These are phyloP conservation scores for Orthonevra nobilis DNA, from an alignment of 2,888 invertebrate genomes.

Conservation along the genomic window DNA sequence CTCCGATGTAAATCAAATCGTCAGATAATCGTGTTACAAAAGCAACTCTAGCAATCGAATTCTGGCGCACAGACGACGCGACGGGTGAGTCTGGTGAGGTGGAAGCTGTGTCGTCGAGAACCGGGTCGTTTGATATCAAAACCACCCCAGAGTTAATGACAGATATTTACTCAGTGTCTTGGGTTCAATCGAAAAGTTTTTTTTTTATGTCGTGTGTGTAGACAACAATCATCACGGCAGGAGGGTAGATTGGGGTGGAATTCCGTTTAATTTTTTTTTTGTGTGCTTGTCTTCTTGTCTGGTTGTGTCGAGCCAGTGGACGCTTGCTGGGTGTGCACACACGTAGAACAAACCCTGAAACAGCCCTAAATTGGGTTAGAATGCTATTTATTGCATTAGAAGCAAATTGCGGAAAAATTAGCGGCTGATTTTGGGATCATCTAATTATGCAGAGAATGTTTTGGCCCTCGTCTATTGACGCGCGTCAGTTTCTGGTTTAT, in stretches of 20 bases:
- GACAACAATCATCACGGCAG: slow-evolving; percentile 63
- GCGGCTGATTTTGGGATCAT: slow-evolving; percentile 81
- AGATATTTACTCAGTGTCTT: slow-evolving; percentile 41
- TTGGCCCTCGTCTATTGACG: slow-evolving; percentile 13
- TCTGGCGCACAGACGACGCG: slow-evolving; percentile 7
- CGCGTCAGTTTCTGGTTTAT: too few species aligned
- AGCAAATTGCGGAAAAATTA: slow-evolving; percentile 81
- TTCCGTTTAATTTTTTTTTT: slow-evolving; percentile 6
- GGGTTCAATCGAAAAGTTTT: slow-evolving; percentile 19
- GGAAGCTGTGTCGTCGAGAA: slow-evolving; percentile 29
- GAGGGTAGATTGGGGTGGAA: slow-evolving; percentile 59
- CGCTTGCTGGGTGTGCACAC: slow-evolving; percentile 54
- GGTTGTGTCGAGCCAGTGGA: not conserved
- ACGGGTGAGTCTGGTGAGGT: slow-evolving; percentile 40
- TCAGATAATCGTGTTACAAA: slow-evolving; percentile 80
- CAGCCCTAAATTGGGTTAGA: slow-evolving; percentile 70
- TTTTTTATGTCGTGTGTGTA: slow-evolving; percentile 29
- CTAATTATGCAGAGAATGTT: slow-evolving; percentile 75
- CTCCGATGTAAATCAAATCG: slow-evolving; percentile 78
- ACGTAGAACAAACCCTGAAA: slow-evolving; percentile 55
- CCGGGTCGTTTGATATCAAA: slow-evolving; percentile 65
- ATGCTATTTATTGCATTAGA: slow-evolving; percentile 79
- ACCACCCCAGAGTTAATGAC: slow-evolving; percentile 61
- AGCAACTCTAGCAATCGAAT: slow-evolving; percentile 72
- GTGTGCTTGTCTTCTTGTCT: not conserved